Evolutionary conservation across 1,140 invertebrate genomes (phyloP).

Genomic region (Amphibalanus amphitrite): DNA sequence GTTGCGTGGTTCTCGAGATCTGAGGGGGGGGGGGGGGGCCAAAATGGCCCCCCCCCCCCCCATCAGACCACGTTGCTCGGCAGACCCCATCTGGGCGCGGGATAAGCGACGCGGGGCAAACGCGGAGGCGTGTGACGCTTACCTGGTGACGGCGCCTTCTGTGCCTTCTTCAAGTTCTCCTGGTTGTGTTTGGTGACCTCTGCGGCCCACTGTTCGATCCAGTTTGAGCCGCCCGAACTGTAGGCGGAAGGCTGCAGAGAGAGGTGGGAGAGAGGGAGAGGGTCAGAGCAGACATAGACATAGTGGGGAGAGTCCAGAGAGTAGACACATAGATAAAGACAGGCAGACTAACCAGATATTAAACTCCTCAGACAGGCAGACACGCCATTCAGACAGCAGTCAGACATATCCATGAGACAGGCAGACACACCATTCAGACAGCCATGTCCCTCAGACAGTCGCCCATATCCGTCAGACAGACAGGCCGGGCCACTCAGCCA

Average conservation of each 20-base stretch:
- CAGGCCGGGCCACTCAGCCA: neutral
- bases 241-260: conserved; percentile 15
- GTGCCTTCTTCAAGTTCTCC: conserved; percentile 4
- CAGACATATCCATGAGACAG: neutral
- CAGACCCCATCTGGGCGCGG: too few species aligned
- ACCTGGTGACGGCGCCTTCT: conserved; percentile 10
- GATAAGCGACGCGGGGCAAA: too few species aligned
- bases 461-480: neutral
- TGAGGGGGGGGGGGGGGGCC: too few species aligned
- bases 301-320: too few species aligned
- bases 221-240: conserved; percentile 26
- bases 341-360: neutral
- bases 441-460: neutral
- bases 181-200: conserved; percentile 30
- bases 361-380: too few species aligned
- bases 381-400: neutral
- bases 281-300: too few species aligned
- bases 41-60: too few species aligned
- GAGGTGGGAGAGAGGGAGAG: neutral
- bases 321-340: neutral
- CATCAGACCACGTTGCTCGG: too few species aligned
- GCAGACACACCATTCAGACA: neutral
- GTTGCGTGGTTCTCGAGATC: too few species aligned
- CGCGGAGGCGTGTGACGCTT: too few species aligned
- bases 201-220: conserved; percentile 39